These are phyloP conservation scores for Dryobotodes eremita DNA, from an alignment of 2,888 invertebrate genomes.

Conservation along the genomic window DNA sequence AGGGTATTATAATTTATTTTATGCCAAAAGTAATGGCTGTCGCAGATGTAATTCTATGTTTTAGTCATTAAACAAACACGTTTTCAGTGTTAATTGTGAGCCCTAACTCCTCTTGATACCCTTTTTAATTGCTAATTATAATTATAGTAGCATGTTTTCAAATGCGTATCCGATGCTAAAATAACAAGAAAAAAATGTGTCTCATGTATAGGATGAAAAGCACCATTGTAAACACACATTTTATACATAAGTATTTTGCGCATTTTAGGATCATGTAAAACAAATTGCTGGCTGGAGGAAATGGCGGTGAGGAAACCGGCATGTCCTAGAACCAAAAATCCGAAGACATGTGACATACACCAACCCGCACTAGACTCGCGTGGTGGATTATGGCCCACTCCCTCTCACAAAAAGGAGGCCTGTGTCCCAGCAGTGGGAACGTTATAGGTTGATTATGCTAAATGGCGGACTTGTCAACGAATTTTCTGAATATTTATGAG, in stretches of 20 bases:
- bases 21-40: not conserved
- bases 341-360: too few species aligned
- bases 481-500: not conserved
- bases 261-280: not conserved
- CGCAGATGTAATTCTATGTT: slow-evolving; percentile 9
- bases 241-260: not conserved
- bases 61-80: slow-evolving; percentile 24
- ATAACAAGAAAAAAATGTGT: not conserved
- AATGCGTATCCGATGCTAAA: not conserved
- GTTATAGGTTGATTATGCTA: too few species aligned
- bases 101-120: slow-evolving; percentile 11
- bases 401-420: too few species aligned
- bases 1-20: not conserved
- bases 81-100: slow-evolving; percentile 16
- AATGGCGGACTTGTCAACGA: not conserved
- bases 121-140: slow-evolving; percentile 24
- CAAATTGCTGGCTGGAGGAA: not conserved
- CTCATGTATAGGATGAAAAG: not conserved
- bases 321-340: too few species aligned
- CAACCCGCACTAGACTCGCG: too few species aligned
- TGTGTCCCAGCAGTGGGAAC: too few species aligned
- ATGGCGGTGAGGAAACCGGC: too few species aligned
- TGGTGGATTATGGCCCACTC: too few species aligned
- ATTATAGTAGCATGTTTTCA: not conserved
- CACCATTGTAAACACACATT: not conserved